These are phyloP conservation scores for Rhodophaea formosa DNA, from an alignment of 2,888 invertebrate species.

Conservation along the genomic window DNA sequence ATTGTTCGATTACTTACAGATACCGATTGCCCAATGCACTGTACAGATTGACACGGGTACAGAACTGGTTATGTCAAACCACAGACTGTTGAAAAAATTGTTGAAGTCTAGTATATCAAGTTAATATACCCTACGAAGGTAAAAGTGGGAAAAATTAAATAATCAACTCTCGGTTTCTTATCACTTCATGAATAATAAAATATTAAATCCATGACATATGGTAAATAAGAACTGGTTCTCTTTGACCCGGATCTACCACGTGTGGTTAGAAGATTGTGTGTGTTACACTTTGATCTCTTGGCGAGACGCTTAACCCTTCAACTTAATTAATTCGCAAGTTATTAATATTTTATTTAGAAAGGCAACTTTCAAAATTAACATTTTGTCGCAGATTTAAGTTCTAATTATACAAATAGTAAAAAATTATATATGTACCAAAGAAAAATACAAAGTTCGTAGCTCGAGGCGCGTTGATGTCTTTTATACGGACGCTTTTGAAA, in stretches of 20 bases:
- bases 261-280: slow-evolving; percentile 35
- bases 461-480: slow-evolving; percentile 67
- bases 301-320: slow-evolving; percentile 31
- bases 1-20: slow-evolving; percentile 17
- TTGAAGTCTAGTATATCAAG: background rate
- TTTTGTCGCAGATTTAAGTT: too few relatives aligned
- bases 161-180: slow-evolving; percentile 14
- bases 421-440: too few relatives aligned
- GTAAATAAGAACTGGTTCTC: slow-evolving; percentile 55
- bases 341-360: slow-evolving; percentile 19
- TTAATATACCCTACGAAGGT: background rate
- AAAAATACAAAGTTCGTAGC: slow-evolving; percentile 22
- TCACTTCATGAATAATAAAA: slow-evolving; percentile 24
- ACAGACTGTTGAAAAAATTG: background rate
- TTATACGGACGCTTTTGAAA: slow-evolving; percentile 36
- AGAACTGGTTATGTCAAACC: slow-evolving; percentile 6
- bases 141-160: background rate
- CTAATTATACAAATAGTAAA: too few relatives aligned
- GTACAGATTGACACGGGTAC: background rate
- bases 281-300: slow-evolving; percentile 26
- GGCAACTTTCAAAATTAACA: slow-evolving; percentile 5
- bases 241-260: slow-evolving; percentile 71
- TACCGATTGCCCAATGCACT: slow-evolving; percentile 3
- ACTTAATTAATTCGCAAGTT: slow-evolving; percentile 21
- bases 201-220: slow-evolving; percentile 25